A percentile compares a stretch with the other conserved stretches of the same genome.
Conservation (phyloP, 2,113 vertebrate genomes). For the Piliocolobus tephrosceles region DNA sequence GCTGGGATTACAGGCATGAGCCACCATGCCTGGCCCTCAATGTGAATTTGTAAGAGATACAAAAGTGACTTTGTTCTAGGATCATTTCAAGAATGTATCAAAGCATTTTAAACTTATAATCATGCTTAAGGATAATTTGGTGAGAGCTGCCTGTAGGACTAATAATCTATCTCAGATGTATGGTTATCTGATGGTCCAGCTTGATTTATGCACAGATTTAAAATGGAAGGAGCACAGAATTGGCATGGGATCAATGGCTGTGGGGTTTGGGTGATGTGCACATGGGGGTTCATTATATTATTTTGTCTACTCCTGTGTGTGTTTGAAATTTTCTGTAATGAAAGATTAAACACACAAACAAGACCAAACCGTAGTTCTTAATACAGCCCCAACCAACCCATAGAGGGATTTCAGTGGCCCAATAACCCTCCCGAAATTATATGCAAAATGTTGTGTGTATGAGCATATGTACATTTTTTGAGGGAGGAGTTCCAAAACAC, state of each 20-base stretch:
- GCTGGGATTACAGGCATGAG: too few relatives aligned
- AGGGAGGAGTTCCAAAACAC: not conserved
- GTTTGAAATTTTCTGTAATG: constrained; percentile 9
- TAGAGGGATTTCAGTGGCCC: not conserved
- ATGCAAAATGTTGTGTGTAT: not conserved
- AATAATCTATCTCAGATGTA: not conserved
- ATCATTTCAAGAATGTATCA: not conserved
- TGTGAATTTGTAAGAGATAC: not conserved
- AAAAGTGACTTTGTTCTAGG: not conserved
- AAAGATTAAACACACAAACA: constrained; percentile 19
- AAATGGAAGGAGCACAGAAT: not conserved
- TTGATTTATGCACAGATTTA: not conserved
- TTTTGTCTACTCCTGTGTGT: not conserved
- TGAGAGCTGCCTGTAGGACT: not conserved
- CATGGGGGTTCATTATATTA: not conserved
- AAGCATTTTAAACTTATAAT: not conserved
- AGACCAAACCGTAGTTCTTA: constrained; percentile 3
- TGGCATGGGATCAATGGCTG: not conserved
- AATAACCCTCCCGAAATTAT: not conserved
- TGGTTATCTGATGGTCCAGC: not conserved
- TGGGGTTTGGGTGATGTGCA: not conserved
- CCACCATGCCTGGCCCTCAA: not conserved
- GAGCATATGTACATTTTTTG: not conserved
- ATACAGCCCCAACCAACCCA: not conserved
- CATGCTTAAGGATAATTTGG: not conserved